Base-by-base conservation (phyloP, 2,113 vertebrate genomes). In the Odontophorus gujanensis region DNA sequence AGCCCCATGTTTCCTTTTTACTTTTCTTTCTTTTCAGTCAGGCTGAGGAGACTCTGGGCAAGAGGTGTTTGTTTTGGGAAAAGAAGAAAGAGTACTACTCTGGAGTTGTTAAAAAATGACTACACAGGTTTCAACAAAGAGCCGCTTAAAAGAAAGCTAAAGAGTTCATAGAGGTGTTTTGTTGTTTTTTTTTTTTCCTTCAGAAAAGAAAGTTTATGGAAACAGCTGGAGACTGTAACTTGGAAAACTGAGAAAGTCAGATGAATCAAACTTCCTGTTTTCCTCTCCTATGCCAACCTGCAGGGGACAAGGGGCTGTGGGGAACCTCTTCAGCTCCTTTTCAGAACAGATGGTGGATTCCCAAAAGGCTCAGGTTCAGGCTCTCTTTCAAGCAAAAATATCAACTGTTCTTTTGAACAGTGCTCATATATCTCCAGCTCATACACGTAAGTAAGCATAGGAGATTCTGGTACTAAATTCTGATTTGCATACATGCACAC, bases 241-340 rank as follows among this genome's bases (percentile, higher is more conserved):
- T 96, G 87, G 95, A 97, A 97, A 98, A 94, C 0, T 4, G 50
- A 97, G 92, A 93, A 96, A 95, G 89, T 32, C 94, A 96, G 92
- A 97, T 96, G 95, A 98, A 96, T 95, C 87, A 93, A 93, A 94
- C 55, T 97, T 98, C 96, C 95, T 97, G 96, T 97, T 97, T 98
- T 97, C 85, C 20, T 96, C 97, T 96, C 83, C 53, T 81, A 42
- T 72, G 43, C 78, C 13, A 95, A 24, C 47, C 96, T 96, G 86
- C 92, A 94, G 96, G 91, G 38, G 32, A 74, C 50, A 69, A 69
- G 55, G 42, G 21, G 1, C 78, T 32, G 55, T 13, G 55, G 79
- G 16, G 79, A 95, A 90, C 86, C 86, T 96, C 21, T 66, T 71
- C 75, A 73, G 75, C 57, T 6, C 19, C 50, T 93, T 96, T 97